phyloP scores from a whole-genome alignment of 2,888 invertebrate genomes.

The Andrena camellia region DNA sequence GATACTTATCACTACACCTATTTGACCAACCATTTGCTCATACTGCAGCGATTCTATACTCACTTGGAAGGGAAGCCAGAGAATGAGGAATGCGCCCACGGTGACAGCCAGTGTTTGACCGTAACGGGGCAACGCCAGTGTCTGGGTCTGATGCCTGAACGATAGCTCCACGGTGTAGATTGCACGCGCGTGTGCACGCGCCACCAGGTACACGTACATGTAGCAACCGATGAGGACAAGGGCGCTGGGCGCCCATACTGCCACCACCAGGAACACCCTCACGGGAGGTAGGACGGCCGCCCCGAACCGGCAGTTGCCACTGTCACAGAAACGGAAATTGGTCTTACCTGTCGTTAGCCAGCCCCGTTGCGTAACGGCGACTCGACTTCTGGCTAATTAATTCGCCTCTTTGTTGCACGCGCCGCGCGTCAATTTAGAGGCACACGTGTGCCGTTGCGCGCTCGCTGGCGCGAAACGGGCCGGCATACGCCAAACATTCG shows the following conservation, averaged over 20 bases:
- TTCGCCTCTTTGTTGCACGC: background rate
- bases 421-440: background rate
- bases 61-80: slow-evolving; percentile 89
- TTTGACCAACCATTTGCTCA: no score
- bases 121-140: slow-evolving; percentile 86
- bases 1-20: no score
- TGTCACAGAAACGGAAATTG: slow-evolving; percentile 72
- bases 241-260: slow-evolving; percentile 88
- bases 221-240: slow-evolving; percentile 87
- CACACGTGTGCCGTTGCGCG: background rate
- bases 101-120: slow-evolving; percentile 88
- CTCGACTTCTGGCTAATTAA: slow-evolving; percentile 20
- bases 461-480: no score
- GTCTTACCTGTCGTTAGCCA: slow-evolving; percentile 27
- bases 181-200: slow-evolving; percentile 88
- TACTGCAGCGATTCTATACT: slow-evolving; percentile 54
- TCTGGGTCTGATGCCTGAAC: slow-evolving; percentile 85
- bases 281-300: slow-evolving; percentile 86
- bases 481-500: background rate
- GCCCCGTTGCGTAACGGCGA: slow-evolving; percentile 14
- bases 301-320: slow-evolving; percentile 86
- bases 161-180: slow-evolving; percentile 88
- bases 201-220: slow-evolving; percentile 88
- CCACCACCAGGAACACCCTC: slow-evolving; percentile 87
- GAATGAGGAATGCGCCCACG: slow-evolving; percentile 87